Base-by-base conservation (phyloP, 2,888 invertebrate species). In the Listrodromus nycthemerus region DNA sequence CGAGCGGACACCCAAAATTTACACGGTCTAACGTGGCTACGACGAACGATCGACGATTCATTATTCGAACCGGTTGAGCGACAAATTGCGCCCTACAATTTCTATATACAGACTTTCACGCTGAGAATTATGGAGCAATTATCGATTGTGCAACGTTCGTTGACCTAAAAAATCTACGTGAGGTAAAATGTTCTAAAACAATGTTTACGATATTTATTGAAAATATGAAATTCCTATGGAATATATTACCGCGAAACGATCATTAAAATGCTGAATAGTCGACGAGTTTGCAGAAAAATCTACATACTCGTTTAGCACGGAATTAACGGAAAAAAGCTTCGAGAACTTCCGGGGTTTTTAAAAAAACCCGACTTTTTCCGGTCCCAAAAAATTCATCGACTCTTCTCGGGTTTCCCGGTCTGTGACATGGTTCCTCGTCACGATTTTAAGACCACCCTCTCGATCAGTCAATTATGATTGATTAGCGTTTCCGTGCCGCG, bases 401-500 rank as follows among this genome's bases (percentile, higher is more conserved):
- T n/a, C n/a, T n/a, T n/a, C n/a, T n/a, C n/a, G n/a, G n/a, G n/a
- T n/a, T n/a, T n/a, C n/a, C n/a, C n/a, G n/a, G n/a, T n/a, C n/a
- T n/a, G n/a, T n/a, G n/a, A n/a, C n/a, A n/a, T n/a, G n/a, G n/a
- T n/a, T n/a, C n/a, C n/a, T n/a, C n/a, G n/a, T n/a, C n/a, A n/a
- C n/a, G n/a, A 37, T 37, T 37, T 37, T 37, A 8, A 8, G 37
- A 37, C 45, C 8, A 78, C 45, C 61, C 21, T 48, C 21, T 69
- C 61, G 52, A 41, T 61, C 37, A 30, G 27, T 21, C 33, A 19
- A 37, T 61, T 19, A 61, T 84, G 84, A 87, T 87, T 86, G 86
- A 86, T 85, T 78, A 87, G 69, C 65, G 75, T 84, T 50, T 74
- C 48, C 61, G 77, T 65, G 24, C 30, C 37, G 70, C 48, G 78